phyloP scores from a whole-genome alignment of 2,113 vertebrate species.

The Neomonachus schauinslandi region DNA sequence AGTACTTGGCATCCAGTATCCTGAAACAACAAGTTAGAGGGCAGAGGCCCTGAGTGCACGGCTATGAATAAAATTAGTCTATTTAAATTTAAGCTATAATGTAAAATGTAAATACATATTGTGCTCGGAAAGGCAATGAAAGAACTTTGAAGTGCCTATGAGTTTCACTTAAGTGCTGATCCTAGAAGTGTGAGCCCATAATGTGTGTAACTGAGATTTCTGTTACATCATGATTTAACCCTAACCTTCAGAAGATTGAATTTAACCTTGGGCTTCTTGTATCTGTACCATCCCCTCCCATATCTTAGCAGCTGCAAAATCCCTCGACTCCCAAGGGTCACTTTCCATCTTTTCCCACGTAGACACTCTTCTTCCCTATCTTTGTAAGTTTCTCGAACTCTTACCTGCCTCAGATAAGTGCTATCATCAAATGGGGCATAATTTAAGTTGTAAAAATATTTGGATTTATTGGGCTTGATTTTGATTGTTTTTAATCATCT shows the following conservation, averaged over 20 bases:
- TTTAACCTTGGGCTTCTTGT: not conserved
- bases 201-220: not conserved
- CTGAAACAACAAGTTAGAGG: not conserved
- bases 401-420: not conserved
- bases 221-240: not conserved
- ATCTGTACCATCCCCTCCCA: not conserved
- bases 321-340: not conserved
- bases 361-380: not conserved
- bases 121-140: not conserved
- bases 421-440: not conserved
- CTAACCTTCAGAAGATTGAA: not conserved
- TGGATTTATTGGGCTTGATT: not conserved
- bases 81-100: not conserved
- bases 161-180: not conserved
- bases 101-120: not conserved
- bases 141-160: not conserved
- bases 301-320: not conserved
- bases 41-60: not conserved
- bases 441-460: not conserved
- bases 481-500: slow-evolving; percentile 29
- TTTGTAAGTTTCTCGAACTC: not conserved
- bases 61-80: not conserved
- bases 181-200: not conserved
- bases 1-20: not conserved
- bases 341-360: not conserved